phyloP scores from a whole-genome alignment of 2,888 invertebrate genomes.

The Adineta ricciae region DNA sequence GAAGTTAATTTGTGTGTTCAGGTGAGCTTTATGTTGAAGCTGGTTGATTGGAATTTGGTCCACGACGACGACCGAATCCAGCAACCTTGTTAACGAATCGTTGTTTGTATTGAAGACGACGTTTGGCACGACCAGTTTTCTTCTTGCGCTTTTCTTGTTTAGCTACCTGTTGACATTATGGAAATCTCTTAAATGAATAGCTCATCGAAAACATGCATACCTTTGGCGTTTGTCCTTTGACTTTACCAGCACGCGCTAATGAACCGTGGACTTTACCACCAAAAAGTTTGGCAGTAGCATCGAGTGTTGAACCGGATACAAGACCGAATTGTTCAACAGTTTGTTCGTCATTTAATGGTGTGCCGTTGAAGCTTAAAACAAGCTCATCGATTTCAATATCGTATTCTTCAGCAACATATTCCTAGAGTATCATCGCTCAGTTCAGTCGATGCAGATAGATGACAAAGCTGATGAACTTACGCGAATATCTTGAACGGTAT shows the following conservation, averaged over 20 bases:
- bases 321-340: constrained; percentile 21
- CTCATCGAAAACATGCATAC: constrained; percentile 42
- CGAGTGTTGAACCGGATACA: constrained; percentile 22
- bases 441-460: too few relatives aligned
- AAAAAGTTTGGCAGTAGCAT: constrained; percentile 25
- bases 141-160: constrained; percentile 91
- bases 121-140: constrained; percentile 95
- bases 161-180: constrained; percentile 63
- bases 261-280: constrained; percentile 93
- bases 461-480: too few relatives aligned
- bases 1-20: background rate
- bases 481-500: background rate
- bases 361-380: constrained; percentile 22
- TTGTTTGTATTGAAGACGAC: constrained; percentile 95
- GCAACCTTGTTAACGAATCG: constrained; percentile 76
- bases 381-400: constrained; percentile 19
- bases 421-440: too few relatives aligned
- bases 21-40: background rate
- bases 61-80: constrained; percentile 28
- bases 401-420: constrained; percentile 24
- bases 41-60: constrained; percentile 29
- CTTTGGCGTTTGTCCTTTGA: constrained; percentile 98
- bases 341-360: constrained; percentile 32
- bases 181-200: background rate
- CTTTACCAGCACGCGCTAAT: constrained; percentile 98